phyloP scores from a whole-genome alignment of 2,888 invertebrate genomes.

The Drosophila mimetica region DNA sequence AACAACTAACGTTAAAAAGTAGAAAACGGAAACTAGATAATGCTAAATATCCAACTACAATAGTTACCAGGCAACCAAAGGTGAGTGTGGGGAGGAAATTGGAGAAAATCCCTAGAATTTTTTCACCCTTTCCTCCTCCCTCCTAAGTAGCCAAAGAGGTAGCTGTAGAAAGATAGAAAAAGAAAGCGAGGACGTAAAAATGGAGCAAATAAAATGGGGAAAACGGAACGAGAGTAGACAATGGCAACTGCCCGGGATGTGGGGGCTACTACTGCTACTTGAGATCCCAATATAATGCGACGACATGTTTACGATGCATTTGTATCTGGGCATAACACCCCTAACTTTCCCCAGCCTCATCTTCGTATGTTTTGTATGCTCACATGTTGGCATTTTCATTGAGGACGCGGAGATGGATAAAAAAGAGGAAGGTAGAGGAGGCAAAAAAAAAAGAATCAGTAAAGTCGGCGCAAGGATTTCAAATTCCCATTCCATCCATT shows the following conservation, averaged over 20 bases:
- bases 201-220: constrained; percentile 23
- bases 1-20: neutral
- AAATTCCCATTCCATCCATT: constrained; percentile 23
- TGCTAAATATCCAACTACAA: constrained; percentile 9
- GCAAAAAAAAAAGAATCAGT: constrained; percentile 51
- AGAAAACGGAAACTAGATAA: neutral
- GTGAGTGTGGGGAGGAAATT: neutral
- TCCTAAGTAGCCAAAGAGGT: constrained; percentile 18
- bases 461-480: constrained; percentile 43
- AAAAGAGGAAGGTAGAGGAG: neutral
- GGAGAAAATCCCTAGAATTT: constrained; percentile 7
- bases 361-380: constrained; percentile 26
- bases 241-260: constrained; percentile 49
- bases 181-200: constrained; percentile 5
- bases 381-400: constrained; percentile 64
- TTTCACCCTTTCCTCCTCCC: neutral
- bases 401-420: constrained; percentile 22
- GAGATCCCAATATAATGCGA: constrained; percentile 64
- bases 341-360: neutral
- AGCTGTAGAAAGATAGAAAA: neutral
- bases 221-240: constrained; percentile 24
- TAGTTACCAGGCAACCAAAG: constrained; percentile 1
- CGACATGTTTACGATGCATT: constrained; percentile 73
- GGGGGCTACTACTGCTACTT: constrained; percentile 60
- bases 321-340: constrained; percentile 29